Conservation (phyloP, 2,113 vertebrate genomes). For the Cavia aperea region DNA sequence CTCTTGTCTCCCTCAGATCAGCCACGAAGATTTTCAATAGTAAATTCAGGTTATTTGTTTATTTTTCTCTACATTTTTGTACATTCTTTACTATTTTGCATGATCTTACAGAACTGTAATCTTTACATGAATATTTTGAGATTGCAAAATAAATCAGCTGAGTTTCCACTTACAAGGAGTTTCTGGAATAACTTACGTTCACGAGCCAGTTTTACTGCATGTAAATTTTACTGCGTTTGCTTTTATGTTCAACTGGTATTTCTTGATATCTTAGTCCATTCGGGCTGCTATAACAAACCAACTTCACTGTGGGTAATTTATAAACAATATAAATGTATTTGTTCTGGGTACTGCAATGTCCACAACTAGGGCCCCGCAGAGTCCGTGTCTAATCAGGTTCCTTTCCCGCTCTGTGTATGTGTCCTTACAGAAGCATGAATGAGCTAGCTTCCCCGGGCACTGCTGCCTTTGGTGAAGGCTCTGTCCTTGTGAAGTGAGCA, state of each 20-base stretch:
- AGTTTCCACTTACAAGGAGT: background rate
- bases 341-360: background rate
- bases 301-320: background rate
- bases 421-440: too few species aligned
- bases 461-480: too few species aligned
- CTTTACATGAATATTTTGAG: background rate
- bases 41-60: background rate
- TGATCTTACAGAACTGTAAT: background rate
- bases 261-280: background rate
- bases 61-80: background rate
- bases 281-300: background rate
- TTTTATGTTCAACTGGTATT: background rate
- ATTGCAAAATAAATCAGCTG: background rate
- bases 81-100: background rate
- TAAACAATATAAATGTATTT: background rate
- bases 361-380: background rate
- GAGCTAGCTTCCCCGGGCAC: rapidly evolving
- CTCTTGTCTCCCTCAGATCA: background rate
- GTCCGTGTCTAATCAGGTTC: background rate
- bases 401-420: background rate
- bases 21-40: background rate
- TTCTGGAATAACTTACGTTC: background rate
- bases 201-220: background rate
- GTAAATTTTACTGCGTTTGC: background rate
- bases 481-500: background rate